Evolutionary conservation across 1,140 invertebrate species (phyloP).

Genomic region (Leptonema lineaticorne): DNA sequence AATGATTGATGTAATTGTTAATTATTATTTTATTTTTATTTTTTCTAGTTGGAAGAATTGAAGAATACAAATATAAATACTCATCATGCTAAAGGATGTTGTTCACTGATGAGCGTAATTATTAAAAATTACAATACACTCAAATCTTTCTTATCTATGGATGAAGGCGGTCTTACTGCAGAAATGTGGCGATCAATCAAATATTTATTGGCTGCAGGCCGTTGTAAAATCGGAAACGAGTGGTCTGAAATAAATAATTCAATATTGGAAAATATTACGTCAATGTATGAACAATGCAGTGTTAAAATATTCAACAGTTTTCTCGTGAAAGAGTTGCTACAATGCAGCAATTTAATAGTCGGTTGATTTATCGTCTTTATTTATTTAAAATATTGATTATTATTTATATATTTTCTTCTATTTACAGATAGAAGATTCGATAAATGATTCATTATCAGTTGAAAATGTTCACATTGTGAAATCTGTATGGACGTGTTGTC

Average conservation of each 20-base stretch:
- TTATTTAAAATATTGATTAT: background rate
- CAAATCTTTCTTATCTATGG: background rate
- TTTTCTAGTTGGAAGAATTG: conserved; percentile 16
- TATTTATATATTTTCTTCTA: background rate
- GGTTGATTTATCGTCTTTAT: no score
- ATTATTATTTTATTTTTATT: background rate
- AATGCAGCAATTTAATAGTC: background rate
- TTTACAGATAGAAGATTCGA: background rate
- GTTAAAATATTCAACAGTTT: conserved; percentile 29
- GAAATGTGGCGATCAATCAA: conserved; percentile 19
- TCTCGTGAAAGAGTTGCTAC: conserved; percentile 27
- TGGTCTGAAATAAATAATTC: conserved; percentile 19
- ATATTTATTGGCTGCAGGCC: conserved; percentile 17
- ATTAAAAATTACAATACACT: conserved; percentile 13
- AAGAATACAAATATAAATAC: background rate
- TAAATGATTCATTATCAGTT: background rate
- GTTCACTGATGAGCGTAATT: background rate
- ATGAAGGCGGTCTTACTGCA: conserved; percentile 1
- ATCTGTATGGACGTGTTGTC: conserved; percentile 29
- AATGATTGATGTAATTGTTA: background rate
- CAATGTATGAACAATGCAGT: conserved; percentile 29
- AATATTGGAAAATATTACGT: conserved; percentile 25
- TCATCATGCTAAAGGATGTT: conserved; percentile 20
- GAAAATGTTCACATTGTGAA: background rate
- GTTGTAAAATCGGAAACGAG: conserved; percentile 10